phyloP scores from a whole-genome alignment of 1,140 invertebrate genomes.

The Hyposmocoma kahamanoa region DNA sequence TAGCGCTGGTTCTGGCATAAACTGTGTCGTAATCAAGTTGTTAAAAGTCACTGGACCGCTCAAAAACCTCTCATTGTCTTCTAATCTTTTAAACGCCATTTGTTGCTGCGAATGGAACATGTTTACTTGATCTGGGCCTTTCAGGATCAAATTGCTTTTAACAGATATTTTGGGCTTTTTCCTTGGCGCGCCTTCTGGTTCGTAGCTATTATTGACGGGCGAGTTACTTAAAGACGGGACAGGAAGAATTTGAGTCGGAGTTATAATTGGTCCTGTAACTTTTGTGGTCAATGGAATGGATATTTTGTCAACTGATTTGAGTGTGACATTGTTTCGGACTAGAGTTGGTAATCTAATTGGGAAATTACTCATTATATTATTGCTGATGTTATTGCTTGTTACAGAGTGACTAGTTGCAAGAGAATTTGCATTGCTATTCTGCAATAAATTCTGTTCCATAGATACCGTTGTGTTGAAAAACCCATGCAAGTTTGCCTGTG shows the following conservation, averaged over 20 bases:
- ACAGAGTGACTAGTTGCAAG: constrained; percentile 36
- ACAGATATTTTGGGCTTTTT: constrained; percentile 73
- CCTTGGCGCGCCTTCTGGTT: constrained; percentile 47
- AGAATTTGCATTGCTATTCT: constrained; percentile 43
- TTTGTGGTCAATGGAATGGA: constrained; percentile 41
- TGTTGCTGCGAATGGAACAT: constrained; percentile 67
- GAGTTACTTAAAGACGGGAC: constrained; percentile 57
- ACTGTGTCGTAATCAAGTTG: constrained; percentile 60
- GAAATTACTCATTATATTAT: constrained; percentile 63
- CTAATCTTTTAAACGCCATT: constrained; percentile 59
- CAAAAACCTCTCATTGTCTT: constrained; percentile 56
- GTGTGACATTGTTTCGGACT: constrained; percentile 48
- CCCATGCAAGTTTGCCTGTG: constrained; percentile 41
- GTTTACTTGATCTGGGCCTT: constrained; percentile 65
- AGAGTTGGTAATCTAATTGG: constrained; percentile 50
- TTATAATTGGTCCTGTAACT: constrained; percentile 58
- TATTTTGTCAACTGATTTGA: constrained; percentile 57
- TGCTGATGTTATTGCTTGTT: constrained; percentile 37
- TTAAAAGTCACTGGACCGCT: constrained; percentile 58
- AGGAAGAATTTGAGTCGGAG: constrained; percentile 58
- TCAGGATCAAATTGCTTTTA: constrained; percentile 68
- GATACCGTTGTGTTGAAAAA: constrained; percentile 46
- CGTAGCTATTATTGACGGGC: constrained; percentile 42
- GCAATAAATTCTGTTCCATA: constrained; percentile 47
- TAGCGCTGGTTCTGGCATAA: constrained; percentile 51